These are phyloP conservation scores for Apamea monoglypha DNA, from an alignment of 2,888 invertebrate genomes.

Conservation along the genomic window DNA sequence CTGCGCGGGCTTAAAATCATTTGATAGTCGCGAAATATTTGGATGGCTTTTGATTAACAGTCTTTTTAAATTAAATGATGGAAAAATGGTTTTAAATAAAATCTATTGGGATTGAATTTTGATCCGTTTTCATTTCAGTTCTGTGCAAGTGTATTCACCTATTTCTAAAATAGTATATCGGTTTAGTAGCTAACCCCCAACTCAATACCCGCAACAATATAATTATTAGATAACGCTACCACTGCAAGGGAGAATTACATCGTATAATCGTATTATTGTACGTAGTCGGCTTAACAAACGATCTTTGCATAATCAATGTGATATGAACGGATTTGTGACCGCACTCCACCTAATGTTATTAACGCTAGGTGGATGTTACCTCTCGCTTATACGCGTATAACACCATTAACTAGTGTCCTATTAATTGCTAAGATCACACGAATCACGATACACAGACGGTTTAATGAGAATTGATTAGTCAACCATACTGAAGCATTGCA, in stretches of 20 bases:
- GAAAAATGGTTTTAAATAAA: not conserved
- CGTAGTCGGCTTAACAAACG: not conserved
- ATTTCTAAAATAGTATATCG: not conserved
- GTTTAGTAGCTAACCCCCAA: not conserved
- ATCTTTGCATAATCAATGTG: constrained; percentile 6
- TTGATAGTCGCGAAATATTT: not conserved
- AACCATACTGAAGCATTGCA: not conserved
- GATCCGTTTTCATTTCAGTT: not conserved
- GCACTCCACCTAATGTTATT: constrained; percentile 1
- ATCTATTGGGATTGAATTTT: not conserved
- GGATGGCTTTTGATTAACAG: not conserved
- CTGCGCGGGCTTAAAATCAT: not conserved
- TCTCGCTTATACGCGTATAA: not conserved
- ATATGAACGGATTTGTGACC: constrained; percentile 18
- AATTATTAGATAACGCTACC: not conserved
- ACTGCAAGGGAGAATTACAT: constrained; percentile 1
- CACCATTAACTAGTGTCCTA: not conserved
- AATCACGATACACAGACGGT: not conserved
- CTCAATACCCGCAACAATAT: not conserved
- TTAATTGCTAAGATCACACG: constrained; percentile 15
- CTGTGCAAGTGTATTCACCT: not conserved
- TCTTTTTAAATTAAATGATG: not conserved
- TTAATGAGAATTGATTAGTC: not conserved
- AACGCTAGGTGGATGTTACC: constrained; percentile 3
- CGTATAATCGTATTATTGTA: not conserved